Conservation (phyloP, 1,140 invertebrate species). For the Temnothorax longispinosus region DNA sequence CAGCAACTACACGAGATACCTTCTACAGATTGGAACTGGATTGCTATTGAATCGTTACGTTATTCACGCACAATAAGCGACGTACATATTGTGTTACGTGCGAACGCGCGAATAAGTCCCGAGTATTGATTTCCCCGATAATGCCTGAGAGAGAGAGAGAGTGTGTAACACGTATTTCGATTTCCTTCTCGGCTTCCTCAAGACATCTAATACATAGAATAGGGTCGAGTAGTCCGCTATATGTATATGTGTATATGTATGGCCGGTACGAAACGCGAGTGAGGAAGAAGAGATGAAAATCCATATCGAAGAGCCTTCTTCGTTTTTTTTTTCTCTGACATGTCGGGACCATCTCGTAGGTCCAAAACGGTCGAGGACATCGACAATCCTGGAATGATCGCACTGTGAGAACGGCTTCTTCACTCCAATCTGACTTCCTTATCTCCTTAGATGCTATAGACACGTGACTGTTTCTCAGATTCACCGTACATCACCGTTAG, state of each 20-base stretch:
- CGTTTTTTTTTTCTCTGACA: background rate
- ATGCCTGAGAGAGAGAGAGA: background rate
- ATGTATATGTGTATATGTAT: background rate
- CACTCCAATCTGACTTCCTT: slow-evolving; percentile 35
- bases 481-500: slow-evolving; percentile 22
- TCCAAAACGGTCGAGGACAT: slow-evolving; percentile 28
- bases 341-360: background rate
- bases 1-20: background rate
- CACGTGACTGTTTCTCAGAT: slow-evolving; percentile 32
- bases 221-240: background rate
- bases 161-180: background rate
- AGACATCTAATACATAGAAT: background rate
- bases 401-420: background rate
- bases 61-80: slow-evolving; percentile 35
- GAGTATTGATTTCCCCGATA: slow-evolving; percentile 16
- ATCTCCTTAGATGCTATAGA: background rate
- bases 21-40: background rate
- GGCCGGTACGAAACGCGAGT: background rate
- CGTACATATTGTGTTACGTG: background rate
- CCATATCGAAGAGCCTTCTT: background rate
- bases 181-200: slow-evolving; percentile 6
- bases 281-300: slow-evolving; percentile 11
- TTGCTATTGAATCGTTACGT: slow-evolving; percentile 21
- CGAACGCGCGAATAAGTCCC: background rate
- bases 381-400: background rate